Evolutionary conservation across 1,140 invertebrate species (phyloP).

Genomic region (Drosophila grimshawi): DNA sequence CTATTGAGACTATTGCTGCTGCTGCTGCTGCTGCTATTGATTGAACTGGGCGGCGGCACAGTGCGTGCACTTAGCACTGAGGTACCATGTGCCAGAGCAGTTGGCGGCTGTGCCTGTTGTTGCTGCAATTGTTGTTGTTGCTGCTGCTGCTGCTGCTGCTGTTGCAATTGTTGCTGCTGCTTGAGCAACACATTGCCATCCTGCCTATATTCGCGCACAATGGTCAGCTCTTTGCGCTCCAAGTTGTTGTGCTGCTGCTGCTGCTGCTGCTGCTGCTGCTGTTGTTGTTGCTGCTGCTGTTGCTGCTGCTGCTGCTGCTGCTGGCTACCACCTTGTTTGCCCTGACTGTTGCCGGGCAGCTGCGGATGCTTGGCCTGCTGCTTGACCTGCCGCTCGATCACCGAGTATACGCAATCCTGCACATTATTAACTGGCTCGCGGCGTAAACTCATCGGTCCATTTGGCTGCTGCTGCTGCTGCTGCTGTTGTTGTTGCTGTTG

Average conservation of each 20-base stretch:
- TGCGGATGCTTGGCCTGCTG: constrained; percentile 79
- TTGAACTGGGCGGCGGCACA: constrained; percentile 1
- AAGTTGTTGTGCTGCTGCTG: constrained; percentile 64
- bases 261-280: constrained; percentile 78
- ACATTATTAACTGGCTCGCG: constrained; percentile 74
- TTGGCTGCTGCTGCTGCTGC: constrained; percentile 56
- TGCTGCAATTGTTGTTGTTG: constrained; percentile 22
- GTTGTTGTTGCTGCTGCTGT: constrained; percentile 80
- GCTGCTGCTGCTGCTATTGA: constrained; percentile 10
- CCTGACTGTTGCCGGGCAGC: constrained; percentile 78
- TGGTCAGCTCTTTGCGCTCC: constrained; percentile 85
- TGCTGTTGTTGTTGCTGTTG: constrained; percentile 26
- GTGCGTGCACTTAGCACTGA: constrained; percentile 58
- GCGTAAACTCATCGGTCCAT: constrained; percentile 74
- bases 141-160: constrained; percentile 21
- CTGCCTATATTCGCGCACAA: constrained; percentile 85
- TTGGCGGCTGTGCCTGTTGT: constrained; percentile 13
- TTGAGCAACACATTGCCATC: constrained; percentile 61
- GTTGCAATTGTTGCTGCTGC: constrained; percentile 28
- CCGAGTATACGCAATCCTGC: constrained; percentile 76
- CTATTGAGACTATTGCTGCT: constrained; percentile 3
- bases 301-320: constrained; percentile 77
- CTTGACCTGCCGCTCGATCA: constrained; percentile 71
- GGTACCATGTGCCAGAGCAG: constrained; percentile 59
- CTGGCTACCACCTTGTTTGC: constrained; percentile 47